Percentiles rank a stretch among this genome's conserved stretches.
Conservation (phyloP, 2,113 vertebrate species). For the Aptenodytes forsteri region DNA sequence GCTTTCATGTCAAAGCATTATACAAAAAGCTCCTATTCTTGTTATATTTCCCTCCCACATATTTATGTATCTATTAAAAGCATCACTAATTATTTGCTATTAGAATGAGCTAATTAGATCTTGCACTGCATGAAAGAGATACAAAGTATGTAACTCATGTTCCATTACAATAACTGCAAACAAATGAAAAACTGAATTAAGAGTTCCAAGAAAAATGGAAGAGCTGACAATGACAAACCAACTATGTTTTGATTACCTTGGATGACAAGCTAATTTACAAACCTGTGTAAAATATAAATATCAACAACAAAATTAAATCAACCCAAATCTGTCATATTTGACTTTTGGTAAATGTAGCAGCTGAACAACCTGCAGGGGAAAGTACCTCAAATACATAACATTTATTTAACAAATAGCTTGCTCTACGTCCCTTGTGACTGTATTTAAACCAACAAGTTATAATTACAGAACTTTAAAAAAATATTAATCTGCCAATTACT, state of each 20-base stretch:
- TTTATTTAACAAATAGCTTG: not conserved
- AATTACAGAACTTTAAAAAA: not conserved
- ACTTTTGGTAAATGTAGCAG: not conserved
- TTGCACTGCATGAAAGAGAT: not conserved
- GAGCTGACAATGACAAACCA: not conserved
- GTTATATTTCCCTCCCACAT: not conserved
- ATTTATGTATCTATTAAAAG: slow-evolving; percentile 5
- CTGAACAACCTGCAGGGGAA: not conserved
- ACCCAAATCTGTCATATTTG: not conserved
- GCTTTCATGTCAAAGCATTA: not conserved
- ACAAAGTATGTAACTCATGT: not conserved
- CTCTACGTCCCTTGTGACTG: not conserved
- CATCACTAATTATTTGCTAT: slow-evolving; percentile 13
- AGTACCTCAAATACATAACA: not conserved
- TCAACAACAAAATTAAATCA: not conserved
- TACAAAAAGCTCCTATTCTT: not conserved
- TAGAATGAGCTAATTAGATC: not conserved
- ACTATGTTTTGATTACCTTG: not conserved
- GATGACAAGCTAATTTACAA: not conserved
- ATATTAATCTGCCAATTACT: not conserved
- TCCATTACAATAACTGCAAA: not conserved
- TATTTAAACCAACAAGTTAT: not conserved
- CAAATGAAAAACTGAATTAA: not conserved
- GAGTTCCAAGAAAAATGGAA: not conserved
- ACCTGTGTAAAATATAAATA: not conserved